phyloP scores from a whole-genome alignment of 2,113 vertebrate genomes.

The Python bivittatus region DNA sequence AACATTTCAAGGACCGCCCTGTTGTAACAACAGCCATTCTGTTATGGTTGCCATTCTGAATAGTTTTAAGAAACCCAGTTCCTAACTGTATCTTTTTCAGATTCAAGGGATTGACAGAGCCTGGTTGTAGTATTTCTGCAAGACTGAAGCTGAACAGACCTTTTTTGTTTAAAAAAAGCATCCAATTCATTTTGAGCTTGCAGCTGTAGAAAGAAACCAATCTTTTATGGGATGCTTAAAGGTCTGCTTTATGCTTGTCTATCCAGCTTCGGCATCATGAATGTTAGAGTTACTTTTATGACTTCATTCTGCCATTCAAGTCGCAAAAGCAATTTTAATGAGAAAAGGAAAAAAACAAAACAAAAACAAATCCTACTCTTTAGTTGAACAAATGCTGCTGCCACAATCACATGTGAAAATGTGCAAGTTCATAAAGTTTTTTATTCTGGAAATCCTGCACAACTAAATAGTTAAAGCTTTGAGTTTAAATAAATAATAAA shows the following conservation, averaged over 20 bases:
- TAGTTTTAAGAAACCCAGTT: slow-evolving; percentile 63
- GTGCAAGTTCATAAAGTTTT: not conserved
- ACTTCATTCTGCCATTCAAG: slow-evolving; percentile 30
- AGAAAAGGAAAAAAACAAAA: slow-evolving; percentile 19
- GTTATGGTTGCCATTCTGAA: slow-evolving; percentile 4
- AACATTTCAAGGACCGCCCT: slow-evolving; percentile 29
- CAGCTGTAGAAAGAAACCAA: slow-evolving; percentile 70
- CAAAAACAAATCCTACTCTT: not conserved
- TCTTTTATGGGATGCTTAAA: slow-evolving; percentile 59
- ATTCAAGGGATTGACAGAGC: slow-evolving; percentile 56
- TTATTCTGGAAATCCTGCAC: not conserved
- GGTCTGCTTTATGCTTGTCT: slow-evolving; percentile 60
- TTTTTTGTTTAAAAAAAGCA: slow-evolving; percentile 63
- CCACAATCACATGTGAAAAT: not conserved
- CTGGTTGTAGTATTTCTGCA: slow-evolving; percentile 65
- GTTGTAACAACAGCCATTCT: slow-evolving; percentile 5
- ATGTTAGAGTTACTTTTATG: slow-evolving; percentile 12
- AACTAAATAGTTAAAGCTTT: not conserved
- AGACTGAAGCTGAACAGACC: slow-evolving; percentile 64
- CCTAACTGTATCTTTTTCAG: slow-evolving; percentile 55
- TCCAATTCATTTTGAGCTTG: slow-evolving; percentile 62
- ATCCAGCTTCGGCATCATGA: slow-evolving; percentile 41
- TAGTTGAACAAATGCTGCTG: not conserved
- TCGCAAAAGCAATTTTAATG: slow-evolving; percentile 7
- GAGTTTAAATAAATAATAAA: not conserved